Conservation (phyloP, 2,888 invertebrate species). For the Lepidochitona cinerea region DNA sequence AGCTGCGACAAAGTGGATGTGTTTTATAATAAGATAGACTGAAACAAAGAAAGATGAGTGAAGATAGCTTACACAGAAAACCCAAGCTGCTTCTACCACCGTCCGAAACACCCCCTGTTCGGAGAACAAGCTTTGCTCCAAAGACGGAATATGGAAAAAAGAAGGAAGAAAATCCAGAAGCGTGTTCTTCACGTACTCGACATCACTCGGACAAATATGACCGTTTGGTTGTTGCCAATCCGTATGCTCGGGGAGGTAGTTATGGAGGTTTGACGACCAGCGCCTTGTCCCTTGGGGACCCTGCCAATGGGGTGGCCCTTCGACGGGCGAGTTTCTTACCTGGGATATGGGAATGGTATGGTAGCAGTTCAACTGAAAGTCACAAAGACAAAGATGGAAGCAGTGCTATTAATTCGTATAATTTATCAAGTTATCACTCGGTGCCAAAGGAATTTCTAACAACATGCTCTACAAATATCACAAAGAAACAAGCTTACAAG, state of each 20-base stretch:
- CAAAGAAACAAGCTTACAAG: slow-evolving; percentile 54
- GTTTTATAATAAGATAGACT: no score
- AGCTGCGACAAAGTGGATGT: no score
- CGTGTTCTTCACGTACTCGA: background rate
- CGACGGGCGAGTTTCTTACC: background rate
- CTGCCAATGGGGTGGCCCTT: background rate
- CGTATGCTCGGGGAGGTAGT: background rate
- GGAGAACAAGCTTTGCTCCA: background rate
- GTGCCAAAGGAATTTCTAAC: slow-evolving; percentile 33
- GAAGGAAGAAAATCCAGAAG: no score
- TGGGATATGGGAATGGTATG: background rate
- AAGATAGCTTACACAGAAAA: background rate
- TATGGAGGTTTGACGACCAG: background rate
- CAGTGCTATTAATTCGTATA: background rate
- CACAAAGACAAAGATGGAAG: background rate
- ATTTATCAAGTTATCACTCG: background rate
- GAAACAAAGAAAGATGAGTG: background rate
- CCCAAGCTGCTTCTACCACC: background rate
- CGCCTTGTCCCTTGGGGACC: background rate
- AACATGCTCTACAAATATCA: slow-evolving; percentile 37
- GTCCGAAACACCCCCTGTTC: background rate
- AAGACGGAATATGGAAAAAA: no score
- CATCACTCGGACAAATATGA: background rate
- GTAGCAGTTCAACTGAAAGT: background rate
- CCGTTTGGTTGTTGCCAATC: background rate